Evolutionary conservation across 2,113 vertebrate genomes (phyloP).

Genomic region (Abramis brama): DNA sequence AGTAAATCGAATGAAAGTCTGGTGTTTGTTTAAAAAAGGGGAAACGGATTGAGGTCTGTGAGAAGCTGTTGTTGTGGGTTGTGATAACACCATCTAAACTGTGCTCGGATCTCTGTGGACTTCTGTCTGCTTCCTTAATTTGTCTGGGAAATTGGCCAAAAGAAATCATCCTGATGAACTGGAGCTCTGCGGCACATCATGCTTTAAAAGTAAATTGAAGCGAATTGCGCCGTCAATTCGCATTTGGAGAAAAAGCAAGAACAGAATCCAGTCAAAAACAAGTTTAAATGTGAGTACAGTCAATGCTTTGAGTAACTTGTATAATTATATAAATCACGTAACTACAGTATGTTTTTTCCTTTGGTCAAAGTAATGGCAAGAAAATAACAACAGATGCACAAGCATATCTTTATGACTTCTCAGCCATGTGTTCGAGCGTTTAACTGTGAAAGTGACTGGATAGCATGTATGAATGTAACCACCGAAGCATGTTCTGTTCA

Average conservation of each 20-base stretch:
- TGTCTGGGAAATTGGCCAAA: conserved; percentile 73
- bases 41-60: conserved; percentile 44
- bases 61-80: conserved; percentile 63
- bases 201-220: conserved; percentile 71
- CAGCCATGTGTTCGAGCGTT: not conserved
- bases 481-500: not conserved
- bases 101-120: conserved; percentile 53
- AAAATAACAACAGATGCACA: conserved; percentile 5
- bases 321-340: not conserved
- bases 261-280: conserved; percentile 42
- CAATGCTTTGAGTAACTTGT: not conserved
- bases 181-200: conserved; percentile 43
- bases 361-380: conserved; percentile 17
- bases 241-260: conserved; percentile 56
- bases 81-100: conserved; percentile 70
- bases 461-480: not conserved
- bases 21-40: conserved; percentile 15
- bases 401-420: not conserved
- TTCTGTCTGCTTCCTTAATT: conserved; percentile 61
- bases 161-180: conserved; percentile 56
- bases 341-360: not conserved
- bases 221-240: conserved; percentile 68
- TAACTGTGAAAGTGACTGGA: conserved; percentile 20
- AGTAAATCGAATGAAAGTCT: not conserved
- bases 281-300: not conserved